A percentile compares a stretch with the other conserved stretches of the same genome.
Evolutionary conservation across 1,140 invertebrate species (phyloP).

Genomic region (Caenorhabditis brenneri): DNA sequence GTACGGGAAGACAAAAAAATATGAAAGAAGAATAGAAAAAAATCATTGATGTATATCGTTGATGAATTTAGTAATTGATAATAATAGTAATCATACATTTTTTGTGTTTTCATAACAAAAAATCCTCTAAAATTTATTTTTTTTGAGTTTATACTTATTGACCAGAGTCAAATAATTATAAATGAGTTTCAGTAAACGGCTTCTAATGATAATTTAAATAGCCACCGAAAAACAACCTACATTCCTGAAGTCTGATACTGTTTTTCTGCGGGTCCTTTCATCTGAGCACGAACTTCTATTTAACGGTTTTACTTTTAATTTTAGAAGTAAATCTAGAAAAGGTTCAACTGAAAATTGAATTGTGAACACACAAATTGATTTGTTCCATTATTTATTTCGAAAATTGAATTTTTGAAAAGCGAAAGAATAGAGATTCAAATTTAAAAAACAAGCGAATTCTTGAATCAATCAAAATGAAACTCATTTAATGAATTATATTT

Average conservation of each 20-base stretch:
- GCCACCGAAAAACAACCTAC: too few species aligned
- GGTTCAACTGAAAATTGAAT: not conserved
- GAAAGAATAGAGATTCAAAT: not conserved
- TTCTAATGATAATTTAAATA: too few species aligned
- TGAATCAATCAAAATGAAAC: not conserved
- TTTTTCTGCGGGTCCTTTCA: too few species aligned
- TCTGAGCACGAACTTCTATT: too few species aligned
- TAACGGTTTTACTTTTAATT: not conserved
- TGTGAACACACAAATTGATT: not conserved
- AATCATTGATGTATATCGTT: not conserved
- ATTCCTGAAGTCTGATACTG: too few species aligned
- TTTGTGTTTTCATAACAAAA: too few species aligned
- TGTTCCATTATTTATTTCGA: slow-evolving; percentile 29
- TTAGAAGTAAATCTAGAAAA: not conserved
- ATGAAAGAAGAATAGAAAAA: not conserved
- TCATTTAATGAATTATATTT: slow-evolving; percentile 15
- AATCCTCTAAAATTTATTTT: too few species aligned
- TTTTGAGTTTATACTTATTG: too few species aligned
- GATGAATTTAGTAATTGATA: too few species aligned
- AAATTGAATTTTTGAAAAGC: not conserved
- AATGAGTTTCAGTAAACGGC: too few species aligned
- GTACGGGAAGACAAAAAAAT: not conserved
- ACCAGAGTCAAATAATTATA: too few species aligned
- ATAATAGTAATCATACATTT: too few species aligned
- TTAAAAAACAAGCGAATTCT: not conserved